These are phyloP conservation scores for Crenuchus spilurus DNA, from an alignment of 2,797 vertebrate genomes.

Conservation along the genomic window DNA sequence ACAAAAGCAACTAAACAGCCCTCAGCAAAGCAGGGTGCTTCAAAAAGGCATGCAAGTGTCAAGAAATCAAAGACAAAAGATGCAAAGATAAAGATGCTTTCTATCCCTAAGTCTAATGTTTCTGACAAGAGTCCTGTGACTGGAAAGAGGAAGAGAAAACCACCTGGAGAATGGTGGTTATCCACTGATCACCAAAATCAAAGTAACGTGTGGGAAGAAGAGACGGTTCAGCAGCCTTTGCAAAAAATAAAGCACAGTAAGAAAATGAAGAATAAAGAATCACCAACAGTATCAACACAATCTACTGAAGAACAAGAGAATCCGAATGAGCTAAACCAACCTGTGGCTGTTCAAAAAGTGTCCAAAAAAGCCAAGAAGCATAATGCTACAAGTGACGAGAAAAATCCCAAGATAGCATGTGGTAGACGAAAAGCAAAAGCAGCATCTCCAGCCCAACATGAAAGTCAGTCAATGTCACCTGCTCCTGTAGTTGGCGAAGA, in stretches of 20 bases:
- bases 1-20: constrained; percentile 8
- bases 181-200: not conserved
- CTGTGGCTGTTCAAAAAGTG: constrained; percentile 24
- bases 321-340: constrained; percentile 19
- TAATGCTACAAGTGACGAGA: not conserved
- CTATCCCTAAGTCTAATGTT: constrained; percentile 18
- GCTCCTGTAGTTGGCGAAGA: constrained; percentile 11
- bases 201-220: constrained; percentile 20
- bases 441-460: not conserved
- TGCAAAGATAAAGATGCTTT: constrained; percentile 3
- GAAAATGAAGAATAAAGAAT: constrained; percentile 25
- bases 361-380: constrained; percentile 40
- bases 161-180: constrained; percentile 67
- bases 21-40: not conserved
- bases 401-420: constrained; percentile 17
- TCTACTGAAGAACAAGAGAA: constrained; percentile 28
- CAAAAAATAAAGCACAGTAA: constrained; percentile 47
- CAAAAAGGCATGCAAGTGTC: constrained; percentile 25
- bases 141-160: constrained; percentile 63
- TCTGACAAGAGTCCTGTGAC: constrained; percentile 27
- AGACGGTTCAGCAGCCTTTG: not conserved
- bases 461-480: not conserved
- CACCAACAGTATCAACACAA: not conserved
- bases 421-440: constrained; percentile 24
- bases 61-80: constrained; percentile 29